Percentiles rank a stretch among this genome's conserved stretches.
phyloP scores from a whole-genome alignment of 2,797 vertebrate species.

The Fratercula arctica region DNA sequence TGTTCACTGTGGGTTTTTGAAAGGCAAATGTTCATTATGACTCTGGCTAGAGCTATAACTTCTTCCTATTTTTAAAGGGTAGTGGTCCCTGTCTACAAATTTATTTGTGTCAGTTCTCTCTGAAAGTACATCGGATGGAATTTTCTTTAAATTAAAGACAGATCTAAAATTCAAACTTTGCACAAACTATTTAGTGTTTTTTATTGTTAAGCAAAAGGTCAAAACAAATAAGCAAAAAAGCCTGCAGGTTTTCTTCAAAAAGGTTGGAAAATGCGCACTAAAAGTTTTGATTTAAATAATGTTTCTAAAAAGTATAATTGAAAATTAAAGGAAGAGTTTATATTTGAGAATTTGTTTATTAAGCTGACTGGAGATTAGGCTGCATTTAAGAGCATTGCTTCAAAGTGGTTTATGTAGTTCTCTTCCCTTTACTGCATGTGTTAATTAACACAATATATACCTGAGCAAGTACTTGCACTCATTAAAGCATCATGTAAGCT shows the following conservation, averaged over 20 bases:
- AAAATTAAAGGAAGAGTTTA: neutral
- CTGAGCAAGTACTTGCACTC: neutral
- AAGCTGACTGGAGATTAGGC: neutral
- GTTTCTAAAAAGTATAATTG: neutral
- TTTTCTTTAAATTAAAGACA: neutral
- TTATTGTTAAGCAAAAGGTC: neutral
- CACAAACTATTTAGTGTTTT: neutral
- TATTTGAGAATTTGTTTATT: neutral
- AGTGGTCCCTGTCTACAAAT: neutral
- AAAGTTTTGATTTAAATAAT: neutral
- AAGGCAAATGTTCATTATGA: neutral
- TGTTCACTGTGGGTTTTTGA: neutral
- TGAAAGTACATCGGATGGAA: neutral
- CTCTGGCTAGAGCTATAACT: neutral
- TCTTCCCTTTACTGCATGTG: neutral
- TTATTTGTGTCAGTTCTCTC: neutral
- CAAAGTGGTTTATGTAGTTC: neutral
- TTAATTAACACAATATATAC: neutral
- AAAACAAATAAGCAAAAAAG: neutral
- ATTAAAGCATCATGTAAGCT: neutral
- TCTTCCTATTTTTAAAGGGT: neutral
- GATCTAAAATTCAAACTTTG: neutral
- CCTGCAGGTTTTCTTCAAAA: neutral
- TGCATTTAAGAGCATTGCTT: neutral
- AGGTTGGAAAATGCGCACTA: neutral